Percentiles rank a stretch among this genome's conserved stretches.
phyloP scores from a whole-genome alignment of 2,113 vertebrate species.

The Xenopus borealis region DNA sequence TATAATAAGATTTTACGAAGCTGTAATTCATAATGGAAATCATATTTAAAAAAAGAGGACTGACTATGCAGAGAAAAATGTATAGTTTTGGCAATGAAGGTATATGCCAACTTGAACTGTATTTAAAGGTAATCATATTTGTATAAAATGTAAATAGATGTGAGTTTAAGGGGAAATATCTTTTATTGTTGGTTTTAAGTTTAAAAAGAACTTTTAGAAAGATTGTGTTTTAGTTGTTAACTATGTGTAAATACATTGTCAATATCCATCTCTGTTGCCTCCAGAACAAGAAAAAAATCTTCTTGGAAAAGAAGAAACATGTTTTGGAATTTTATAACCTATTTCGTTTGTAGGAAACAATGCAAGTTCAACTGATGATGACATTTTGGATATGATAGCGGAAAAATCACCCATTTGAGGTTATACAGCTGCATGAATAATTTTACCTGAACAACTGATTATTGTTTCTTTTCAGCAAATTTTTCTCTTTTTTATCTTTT shows the following conservation, averaged over 20 bases:
- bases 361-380: conserved; percentile 51
- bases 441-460: conserved; percentile 55
- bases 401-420: conserved; percentile 57
- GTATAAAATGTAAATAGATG: conserved; percentile 77
- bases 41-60: conserved; percentile 63
- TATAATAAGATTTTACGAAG: conserved; percentile 61
- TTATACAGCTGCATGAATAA: conserved; percentile 68
- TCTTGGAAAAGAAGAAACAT: conserved; percentile 59
- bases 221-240: conserved; percentile 73
- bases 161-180: conserved; percentile 68
- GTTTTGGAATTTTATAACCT: conserved; percentile 55
- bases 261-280: conserved; percentile 63
- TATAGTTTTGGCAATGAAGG: conserved; percentile 65
- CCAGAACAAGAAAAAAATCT: conserved; percentile 55
- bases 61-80: conserved; percentile 66
- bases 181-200: conserved; percentile 79
- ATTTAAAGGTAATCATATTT: conserved; percentile 80
- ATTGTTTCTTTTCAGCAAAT: conserved; percentile 35
- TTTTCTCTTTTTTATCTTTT: conserved; percentile 53
- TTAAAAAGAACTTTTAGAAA: conserved; percentile 76
- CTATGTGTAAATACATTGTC: conserved; percentile 82
- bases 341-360: conserved; percentile 58
- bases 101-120: conserved; percentile 85
- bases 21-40: conserved; percentile 60
- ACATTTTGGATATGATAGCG: conserved; percentile 60